phyloP scores from a whole-genome alignment of 2,888 invertebrate species.

The Acanthosoma haemorrhoidale region DNA sequence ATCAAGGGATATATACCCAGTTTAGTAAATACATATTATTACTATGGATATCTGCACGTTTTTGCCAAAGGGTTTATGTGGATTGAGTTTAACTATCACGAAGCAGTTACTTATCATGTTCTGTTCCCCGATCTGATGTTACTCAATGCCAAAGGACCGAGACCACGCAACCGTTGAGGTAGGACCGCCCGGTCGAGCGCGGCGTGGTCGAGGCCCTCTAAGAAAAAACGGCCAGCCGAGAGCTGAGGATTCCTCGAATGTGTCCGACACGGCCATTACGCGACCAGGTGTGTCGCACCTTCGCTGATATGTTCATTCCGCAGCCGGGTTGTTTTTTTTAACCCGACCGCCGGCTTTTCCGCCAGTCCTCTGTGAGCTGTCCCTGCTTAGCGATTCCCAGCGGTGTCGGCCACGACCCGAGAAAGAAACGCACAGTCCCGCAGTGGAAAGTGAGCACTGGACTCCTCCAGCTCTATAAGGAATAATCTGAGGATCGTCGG shows the following conservation, averaged over 20 bases:
- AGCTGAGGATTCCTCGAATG: conserved; percentile 14
- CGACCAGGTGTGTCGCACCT: conserved; percentile 19
- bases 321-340: conserved; percentile 15
- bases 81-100: too few relatives aligned
- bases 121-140: too few relatives aligned
- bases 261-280: conserved; percentile 25
- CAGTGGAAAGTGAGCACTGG: not conserved
- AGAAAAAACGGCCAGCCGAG: not conserved
- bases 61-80: too few relatives aligned
- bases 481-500: not conserved
- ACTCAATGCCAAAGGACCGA: too few relatives aligned
- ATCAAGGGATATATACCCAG: too few relatives aligned
- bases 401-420: not conserved
- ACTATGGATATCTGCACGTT: too few relatives aligned
- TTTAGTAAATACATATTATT: too few relatives aligned
- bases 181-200: not conserved
- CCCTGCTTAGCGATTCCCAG: not conserved
- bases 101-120: too few relatives aligned
- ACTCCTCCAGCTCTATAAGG: not conserved
- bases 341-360: not conserved
- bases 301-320: conserved; percentile 29
- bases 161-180: too few relatives aligned
- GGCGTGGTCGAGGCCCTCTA: not conserved
- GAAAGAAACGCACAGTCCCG: not conserved
- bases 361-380: not conserved